Base-by-base conservation (phyloP, 1,140 invertebrate genomes). In the Brachionus rubens region DNA sequence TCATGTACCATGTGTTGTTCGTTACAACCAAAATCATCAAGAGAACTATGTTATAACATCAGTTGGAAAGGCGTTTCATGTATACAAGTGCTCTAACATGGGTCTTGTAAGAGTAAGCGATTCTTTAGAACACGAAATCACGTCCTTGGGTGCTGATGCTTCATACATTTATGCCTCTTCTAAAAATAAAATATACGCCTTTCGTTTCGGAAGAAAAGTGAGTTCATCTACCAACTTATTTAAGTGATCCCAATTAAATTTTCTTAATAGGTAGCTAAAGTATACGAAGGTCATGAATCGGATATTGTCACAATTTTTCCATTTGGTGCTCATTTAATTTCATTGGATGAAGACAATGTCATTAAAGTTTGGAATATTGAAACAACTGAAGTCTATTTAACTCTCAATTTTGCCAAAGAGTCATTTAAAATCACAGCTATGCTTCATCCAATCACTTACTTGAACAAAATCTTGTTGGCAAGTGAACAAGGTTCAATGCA, bases 381-480 rank as follows among this genome's bases (percentile, higher is more conserved):
- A 79, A 86, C 88, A 0, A 90, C 91, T 83, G 87, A 88, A 56
- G 80, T 89, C 14, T 86, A 89, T 79, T 79, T 89, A 24, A 89
- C 91, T 79, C 30, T 75, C 14, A 54, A 75, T 43, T 75, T 75
- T 41, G 19, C 47, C 28, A 54, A 26, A 24, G 48, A 75, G n/a
- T 47, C 70, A 0, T 75, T 75, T n/a, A 41, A 75, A n/a, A 46
- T 75, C 26, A 54, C 48, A 6, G 7, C 40, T 9, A 77, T 96
- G 1, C 85, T 91, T 54, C 95, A 98, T 87, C 95, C 94, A 1
- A 89, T 87, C 50, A 94, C 94, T 0, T 98, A 98, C 81, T 82
- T 94, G 1, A 97, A 98, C 82, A 98, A 98, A 86, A 88, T 98
- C 54, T 82, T 98, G n/a, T 83, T 98, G 54, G 95, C 91, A 12